These are phyloP conservation scores for Masticophis lateralis DNA, from an alignment of 2,797 vertebrate genomes.

Conservation along the genomic window DNA sequence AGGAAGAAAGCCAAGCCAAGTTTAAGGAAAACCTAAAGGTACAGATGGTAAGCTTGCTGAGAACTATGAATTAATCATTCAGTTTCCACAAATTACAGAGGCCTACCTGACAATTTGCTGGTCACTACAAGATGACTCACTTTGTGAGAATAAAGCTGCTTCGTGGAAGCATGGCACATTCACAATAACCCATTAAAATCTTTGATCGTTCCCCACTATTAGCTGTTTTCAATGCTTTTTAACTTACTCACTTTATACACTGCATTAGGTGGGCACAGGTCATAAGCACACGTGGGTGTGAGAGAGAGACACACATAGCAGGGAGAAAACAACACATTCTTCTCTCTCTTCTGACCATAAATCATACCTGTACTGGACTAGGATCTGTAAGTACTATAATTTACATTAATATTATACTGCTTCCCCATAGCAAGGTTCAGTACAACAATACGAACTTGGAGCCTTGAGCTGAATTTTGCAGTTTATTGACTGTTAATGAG, in stretches of 20 bases:
- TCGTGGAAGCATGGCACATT: constrained; percentile 11
- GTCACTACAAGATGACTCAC: constrained; percentile 18
- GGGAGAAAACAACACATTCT: neutral
- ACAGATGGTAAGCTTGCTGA: neutral
- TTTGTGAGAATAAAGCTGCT: constrained; percentile 12
- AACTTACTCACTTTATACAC: neutral
- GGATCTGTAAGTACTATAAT: neutral
- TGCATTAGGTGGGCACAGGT: neutral
- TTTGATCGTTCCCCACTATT: constrained; percentile 17
- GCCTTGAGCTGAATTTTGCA: neutral
- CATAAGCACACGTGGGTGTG: neutral
- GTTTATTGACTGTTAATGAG: neutral
- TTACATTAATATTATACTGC: neutral
- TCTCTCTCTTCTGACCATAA: neutral
- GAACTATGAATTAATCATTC: neutral
- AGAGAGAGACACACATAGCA: neutral
- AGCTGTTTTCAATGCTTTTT: constrained; percentile 1
- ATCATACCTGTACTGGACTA: neutral
- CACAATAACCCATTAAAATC: constrained; percentile 43
- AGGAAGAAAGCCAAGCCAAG: neutral
- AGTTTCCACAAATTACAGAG: neutral
- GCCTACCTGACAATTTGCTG: neutral
- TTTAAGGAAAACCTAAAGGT: neutral
- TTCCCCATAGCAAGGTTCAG: neutral
- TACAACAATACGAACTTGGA: neutral